Conservation (phyloP, 2,113 vertebrate genomes). For the Gorsachius goisagi region DNA sequence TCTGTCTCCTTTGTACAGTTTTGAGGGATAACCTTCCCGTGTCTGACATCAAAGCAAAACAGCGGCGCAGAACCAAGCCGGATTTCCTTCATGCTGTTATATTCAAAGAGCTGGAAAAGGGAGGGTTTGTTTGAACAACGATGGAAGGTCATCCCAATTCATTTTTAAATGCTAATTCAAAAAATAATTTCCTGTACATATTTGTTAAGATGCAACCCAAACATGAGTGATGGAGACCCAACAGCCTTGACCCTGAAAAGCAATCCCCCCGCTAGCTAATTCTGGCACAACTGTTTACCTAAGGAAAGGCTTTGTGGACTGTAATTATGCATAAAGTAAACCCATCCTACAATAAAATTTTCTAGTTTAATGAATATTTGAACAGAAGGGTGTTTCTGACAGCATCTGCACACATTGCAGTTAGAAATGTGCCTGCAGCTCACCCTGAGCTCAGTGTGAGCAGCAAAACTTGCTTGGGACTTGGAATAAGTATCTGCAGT, state of each 20-base stretch:
- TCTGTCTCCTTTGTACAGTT: constrained; percentile 69
- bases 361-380: constrained; percentile 31
- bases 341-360: background rate
- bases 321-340: background rate
- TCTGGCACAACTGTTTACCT: background rate
- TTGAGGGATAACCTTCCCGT: constrained; percentile 75
- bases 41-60: constrained; percentile 79
- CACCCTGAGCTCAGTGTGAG: background rate
- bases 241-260: background rate
- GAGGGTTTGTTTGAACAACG: background rate
- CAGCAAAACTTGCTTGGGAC: background rate
- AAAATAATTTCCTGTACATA: background rate
- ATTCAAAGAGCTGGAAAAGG: constrained; percentile 79
- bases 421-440: background rate
- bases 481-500: background rate
- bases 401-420: background rate
- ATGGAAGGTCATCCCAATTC: background rate
- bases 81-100: constrained; percentile 78
- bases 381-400: background rate
- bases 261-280: background rate
- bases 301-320: background rate
- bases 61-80: constrained; percentile 59
- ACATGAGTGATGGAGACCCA: background rate
- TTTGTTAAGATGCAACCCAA: background rate
- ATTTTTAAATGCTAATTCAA: background rate